phyloP scores from a whole-genome alignment of 1,140 invertebrate species.

The Carcinoscorpius rotundicauda region DNA sequence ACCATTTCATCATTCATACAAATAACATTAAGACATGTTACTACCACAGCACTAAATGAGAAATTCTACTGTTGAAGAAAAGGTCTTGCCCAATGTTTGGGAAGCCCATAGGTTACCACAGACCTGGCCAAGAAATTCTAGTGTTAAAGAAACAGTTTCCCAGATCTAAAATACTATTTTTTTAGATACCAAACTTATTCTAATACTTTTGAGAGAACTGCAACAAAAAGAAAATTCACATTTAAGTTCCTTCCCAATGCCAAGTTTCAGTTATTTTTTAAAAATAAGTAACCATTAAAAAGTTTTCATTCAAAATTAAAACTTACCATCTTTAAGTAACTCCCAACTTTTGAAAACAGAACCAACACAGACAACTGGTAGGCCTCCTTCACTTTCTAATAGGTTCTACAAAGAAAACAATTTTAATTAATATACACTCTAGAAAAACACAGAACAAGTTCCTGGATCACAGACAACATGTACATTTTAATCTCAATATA shows the following conservation, averaged over 20 bases:
- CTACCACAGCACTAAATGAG: no score
- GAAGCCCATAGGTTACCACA: no score
- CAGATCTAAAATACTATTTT: neutral
- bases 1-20: no score
- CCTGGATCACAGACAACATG: no score
- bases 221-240: slow-evolving; percentile 36
- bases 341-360: slow-evolving; percentile 93
- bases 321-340: slow-evolving; percentile 51
- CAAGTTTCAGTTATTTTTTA: neutral
- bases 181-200: slow-evolving; percentile 25
- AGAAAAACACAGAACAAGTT: no score
- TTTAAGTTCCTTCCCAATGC: neutral
- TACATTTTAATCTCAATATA: no score
- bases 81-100: no score
- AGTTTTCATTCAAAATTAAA: neutral
- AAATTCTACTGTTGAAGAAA: no score
- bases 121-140: no score
- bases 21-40: no score
- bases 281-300: slow-evolving; percentile 2
- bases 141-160: slow-evolving; percentile 3
- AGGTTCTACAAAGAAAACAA: slow-evolving; percentile 34
- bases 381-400: slow-evolving; percentile 42
- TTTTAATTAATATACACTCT: slow-evolving; percentile 1
- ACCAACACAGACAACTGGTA: slow-evolving; percentile 82
- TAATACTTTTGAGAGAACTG: slow-evolving; percentile 23